Conservation (phyloP, 2,113 vertebrate genomes). For the Aramus guarauna region DNA sequence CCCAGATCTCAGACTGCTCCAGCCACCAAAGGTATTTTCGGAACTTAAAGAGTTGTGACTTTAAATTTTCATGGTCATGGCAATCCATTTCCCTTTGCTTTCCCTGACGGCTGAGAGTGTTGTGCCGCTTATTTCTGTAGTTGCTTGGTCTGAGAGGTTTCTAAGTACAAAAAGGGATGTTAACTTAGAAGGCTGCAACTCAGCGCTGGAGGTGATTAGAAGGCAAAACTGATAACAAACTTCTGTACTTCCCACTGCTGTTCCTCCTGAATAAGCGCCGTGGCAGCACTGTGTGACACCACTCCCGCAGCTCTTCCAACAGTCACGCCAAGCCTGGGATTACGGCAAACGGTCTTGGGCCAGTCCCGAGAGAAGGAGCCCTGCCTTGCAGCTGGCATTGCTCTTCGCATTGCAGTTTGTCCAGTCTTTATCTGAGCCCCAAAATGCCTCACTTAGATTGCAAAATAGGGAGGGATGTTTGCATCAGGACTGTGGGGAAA, state of each 20-base stretch:
- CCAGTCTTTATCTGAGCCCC: not conserved
- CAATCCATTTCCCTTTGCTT: not conserved
- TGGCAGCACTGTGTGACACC: not conserved
- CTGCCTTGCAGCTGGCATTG: not conserved
- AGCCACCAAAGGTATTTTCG: not conserved
- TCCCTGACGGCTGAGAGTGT: not conserved
- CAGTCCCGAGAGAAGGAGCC: not conserved
- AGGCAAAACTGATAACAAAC: not conserved
- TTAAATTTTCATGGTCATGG: not conserved
- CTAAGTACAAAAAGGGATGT: not conserved
- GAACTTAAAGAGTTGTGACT: not conserved
- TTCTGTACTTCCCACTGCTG: not conserved
- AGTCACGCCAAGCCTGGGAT: accelerated
- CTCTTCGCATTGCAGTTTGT: not conserved
- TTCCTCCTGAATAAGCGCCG: no score
- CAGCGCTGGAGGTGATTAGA: not conserved
- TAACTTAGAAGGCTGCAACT: not conserved
- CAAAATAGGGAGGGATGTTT: not conserved
- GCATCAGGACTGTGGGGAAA: not conserved
- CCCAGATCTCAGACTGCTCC: not conserved
- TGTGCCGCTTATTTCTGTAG: not conserved
- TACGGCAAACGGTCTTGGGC: accelerated
- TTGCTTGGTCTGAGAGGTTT: not conserved
- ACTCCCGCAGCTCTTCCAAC: not conserved
- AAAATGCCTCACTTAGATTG: not conserved